Conservation (phyloP, 2,797 vertebrate genomes). For the Gouania willdenowi region DNA sequence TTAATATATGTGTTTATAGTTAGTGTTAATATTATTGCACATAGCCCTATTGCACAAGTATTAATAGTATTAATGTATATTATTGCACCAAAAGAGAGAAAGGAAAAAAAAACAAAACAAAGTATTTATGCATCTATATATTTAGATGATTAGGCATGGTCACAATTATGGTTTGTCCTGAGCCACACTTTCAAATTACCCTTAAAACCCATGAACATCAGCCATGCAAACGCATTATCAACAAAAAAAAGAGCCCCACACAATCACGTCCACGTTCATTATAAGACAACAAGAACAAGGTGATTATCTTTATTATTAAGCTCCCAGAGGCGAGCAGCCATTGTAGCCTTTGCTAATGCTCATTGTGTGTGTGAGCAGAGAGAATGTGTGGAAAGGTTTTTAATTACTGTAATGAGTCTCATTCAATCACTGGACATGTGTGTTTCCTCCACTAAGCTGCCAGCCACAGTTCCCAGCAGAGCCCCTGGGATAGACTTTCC, state of each 20-base stretch:
- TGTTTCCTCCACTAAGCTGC: constrained; percentile 22
- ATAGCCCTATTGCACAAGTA: too few species aligned
- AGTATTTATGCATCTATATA: too few species aligned
- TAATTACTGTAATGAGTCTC: constrained; percentile 52
- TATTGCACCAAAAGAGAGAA: too few species aligned
- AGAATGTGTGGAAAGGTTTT: constrained; percentile 27
- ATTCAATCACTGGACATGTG: constrained; percentile 30
- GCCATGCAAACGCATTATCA: constrained; percentile 17
- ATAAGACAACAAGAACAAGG: constrained; percentile 3
- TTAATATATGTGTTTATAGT: too few species aligned
- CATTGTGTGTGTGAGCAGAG: constrained; percentile 22
- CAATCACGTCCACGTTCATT: constrained; percentile 27
- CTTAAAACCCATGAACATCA: too few species aligned
- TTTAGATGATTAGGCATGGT: too few species aligned
- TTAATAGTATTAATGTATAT: too few species aligned
- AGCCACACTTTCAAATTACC: too few species aligned
- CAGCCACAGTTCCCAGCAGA: constrained; percentile 28
- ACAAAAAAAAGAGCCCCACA: neutral
- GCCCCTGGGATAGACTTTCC: constrained; percentile 14
- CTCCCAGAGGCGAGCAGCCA: constrained; percentile 12
- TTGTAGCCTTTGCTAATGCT: neutral
- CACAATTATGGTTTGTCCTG: too few species aligned
- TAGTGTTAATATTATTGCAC: too few species aligned
- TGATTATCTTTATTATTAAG: constrained; percentile 13
- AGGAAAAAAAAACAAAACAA: too few species aligned